A percentile compares a stretch with the other conserved stretches of the same genome.
These are phyloP conservation scores for Loris lydekkerianus DNA, from an alignment of 2,797 vertebrate species.

Conservation along the genomic window DNA sequence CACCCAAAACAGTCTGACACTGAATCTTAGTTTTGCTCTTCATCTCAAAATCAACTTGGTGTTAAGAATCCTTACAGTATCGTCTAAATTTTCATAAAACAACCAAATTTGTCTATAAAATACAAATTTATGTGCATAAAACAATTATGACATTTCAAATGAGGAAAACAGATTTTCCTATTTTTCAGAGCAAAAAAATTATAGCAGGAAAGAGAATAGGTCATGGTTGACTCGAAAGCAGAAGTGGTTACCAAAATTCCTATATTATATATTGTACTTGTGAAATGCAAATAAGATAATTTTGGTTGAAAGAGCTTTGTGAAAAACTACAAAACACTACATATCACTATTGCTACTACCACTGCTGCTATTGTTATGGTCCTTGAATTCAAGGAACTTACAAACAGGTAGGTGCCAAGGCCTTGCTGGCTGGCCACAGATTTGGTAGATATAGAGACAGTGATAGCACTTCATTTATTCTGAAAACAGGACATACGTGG, in stretches of 20 bases:
- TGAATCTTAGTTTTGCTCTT: slow-evolving; percentile 41
- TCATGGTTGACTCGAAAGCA: slow-evolving; percentile 53
- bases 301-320: slow-evolving; percentile 23
- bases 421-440: neutral
- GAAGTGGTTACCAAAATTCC: slow-evolving; percentile 39
- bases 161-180: neutral
- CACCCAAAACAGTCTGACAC: slow-evolving; percentile 15
- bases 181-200: slow-evolving; percentile 66
- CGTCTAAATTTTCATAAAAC: slow-evolving; percentile 53
- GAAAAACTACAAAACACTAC: slow-evolving; percentile 32
- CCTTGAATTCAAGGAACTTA: slow-evolving; percentile 29
- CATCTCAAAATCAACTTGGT: slow-evolving; percentile 49
- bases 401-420: neutral
- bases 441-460: slow-evolving; percentile 1
- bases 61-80: slow-evolving; percentile 7
- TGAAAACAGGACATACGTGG: slow-evolving; percentile 12
- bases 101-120: slow-evolving; percentile 48
- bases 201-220: slow-evolving; percentile 3
- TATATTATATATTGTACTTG: neutral
- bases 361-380: neutral
- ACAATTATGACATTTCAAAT: slow-evolving; percentile 25
- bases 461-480: neutral
- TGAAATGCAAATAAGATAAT: slow-evolving; percentile 58
- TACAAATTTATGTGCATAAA: slow-evolving; percentile 4
- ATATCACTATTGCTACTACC: neutral